Base-by-base conservation (phyloP, 2,113 vertebrate genomes). In the Tyto alba region DNA sequence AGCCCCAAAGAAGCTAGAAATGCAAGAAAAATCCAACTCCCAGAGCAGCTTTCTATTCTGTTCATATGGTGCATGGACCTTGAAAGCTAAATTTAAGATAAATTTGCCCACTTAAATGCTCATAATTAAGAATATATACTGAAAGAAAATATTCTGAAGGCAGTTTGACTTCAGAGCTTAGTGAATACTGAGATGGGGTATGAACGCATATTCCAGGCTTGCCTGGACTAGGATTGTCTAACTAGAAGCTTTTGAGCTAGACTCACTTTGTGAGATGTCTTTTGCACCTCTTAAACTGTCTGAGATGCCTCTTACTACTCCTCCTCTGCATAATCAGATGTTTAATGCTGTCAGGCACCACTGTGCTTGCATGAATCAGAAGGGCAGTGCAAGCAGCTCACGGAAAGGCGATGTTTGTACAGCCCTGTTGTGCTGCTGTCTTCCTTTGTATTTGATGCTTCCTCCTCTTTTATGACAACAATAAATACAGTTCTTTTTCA, bases 361-460 rank as follows among this genome's bases (percentile, higher is more conserved):
- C 81, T 25, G 1, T 67, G 71, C 68, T 40, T 27, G 74, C 77
- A 23, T 2, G 4, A 55, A 11, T 27, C 45, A 30, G 89, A 8
- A 29, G 64, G 67, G 69, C 79, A 86, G 59, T 53, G 95, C 95
- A 67, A 18, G 62, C 56, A 78, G 88, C 82, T 93, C 57, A 7
- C 43, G 0, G 69, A 45, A 16, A 16, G 50, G 40, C 8, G 0
- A 2, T 85, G 85, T 90, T 94, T 94, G 75, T 93, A 43, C 90
- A 95, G 86, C 83, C 47, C 71, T 74, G 38, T 75, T 76, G 88
- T 91, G 78, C 76, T 95, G 63, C 94, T 63, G 23, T 23, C 85
- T 96, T 88, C 90, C 95, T 95, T 86, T 84, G 79, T 90, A 43
- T 93, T 84, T 81, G 76, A 5, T 84, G 93, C 95, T 97, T 96